Evolutionary conservation across 2,888 invertebrate genomes (phyloP).

Genomic region (Argynnis bischoffii): DNA sequence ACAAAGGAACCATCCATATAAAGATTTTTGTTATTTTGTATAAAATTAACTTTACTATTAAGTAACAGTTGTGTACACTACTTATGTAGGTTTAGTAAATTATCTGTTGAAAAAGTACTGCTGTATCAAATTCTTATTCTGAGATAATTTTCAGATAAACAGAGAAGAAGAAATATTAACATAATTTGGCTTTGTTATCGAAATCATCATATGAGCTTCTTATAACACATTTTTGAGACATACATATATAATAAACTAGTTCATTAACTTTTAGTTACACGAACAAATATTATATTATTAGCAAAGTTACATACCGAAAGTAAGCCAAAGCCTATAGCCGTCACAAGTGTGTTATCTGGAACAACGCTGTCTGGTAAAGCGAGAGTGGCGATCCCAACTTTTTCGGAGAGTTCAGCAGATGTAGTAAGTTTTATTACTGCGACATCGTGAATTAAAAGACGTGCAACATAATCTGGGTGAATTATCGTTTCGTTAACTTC

Average conservation of each 20-base stretch:
- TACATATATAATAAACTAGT: neutral
- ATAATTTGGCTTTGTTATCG: too few relatives aligned
- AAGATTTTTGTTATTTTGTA: too few relatives aligned
- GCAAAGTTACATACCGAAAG: constrained; percentile 3
- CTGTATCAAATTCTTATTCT: too few relatives aligned
- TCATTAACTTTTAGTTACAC: neutral
- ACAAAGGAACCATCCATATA: too few relatives aligned
- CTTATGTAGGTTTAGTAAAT: too few relatives aligned
- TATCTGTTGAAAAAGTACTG: too few relatives aligned
- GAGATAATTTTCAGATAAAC: too few relatives aligned
- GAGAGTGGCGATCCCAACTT: neutral
- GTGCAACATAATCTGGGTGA: neutral
- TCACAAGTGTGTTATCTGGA: constrained; percentile 1
- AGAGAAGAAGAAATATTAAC: too few relatives aligned
- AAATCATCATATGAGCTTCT: too few relatives aligned
- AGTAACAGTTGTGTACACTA: too few relatives aligned
- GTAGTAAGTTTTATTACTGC: constrained; percentile 1
- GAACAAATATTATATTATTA: neutral
- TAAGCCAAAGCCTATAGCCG: constrained; percentile 5
- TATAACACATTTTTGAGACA: neutral
- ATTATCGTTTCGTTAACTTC: neutral
- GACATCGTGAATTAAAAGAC: neutral
- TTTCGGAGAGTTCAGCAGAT: neutral
- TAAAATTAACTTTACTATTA: too few relatives aligned
- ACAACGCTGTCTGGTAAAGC: neutral